phyloP scores from a whole-genome alignment of 2,113 vertebrate species.

The Malurus cyaneus region DNA sequence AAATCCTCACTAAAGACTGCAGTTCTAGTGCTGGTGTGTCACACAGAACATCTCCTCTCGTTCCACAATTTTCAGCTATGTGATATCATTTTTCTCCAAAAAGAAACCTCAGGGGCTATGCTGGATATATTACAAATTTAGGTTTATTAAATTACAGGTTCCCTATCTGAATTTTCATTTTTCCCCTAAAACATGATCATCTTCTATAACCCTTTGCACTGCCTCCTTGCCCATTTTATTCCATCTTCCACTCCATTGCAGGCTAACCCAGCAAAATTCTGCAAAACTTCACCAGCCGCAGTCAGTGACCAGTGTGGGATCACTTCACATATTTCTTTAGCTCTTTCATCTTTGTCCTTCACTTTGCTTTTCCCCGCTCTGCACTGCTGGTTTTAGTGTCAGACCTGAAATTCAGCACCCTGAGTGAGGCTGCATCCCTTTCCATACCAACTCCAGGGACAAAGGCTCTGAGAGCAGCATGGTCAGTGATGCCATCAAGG shows the following conservation, averaged over 20 bases:
- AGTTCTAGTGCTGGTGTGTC: not conserved
- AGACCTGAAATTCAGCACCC: not conserved
- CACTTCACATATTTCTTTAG: not conserved
- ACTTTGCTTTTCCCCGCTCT: not conserved
- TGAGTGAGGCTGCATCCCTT: not conserved
- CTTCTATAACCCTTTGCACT: not conserved
- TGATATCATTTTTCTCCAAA: not conserved
- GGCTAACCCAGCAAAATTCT: not conserved
- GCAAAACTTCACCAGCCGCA: not conserved
- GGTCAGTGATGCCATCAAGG: not conserved
- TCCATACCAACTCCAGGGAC: not conserved
- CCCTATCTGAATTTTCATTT: not conserved
- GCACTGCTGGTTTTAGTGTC: not conserved
- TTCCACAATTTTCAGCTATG: not conserved
- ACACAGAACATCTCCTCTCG: not conserved
- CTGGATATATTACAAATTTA: not conserved
- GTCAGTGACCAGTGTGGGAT: not conserved
- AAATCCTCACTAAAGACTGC: not conserved
- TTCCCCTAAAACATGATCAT: not conserved
- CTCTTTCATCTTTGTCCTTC: not conserved
- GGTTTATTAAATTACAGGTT: not conserved
- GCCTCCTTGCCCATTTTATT: not conserved
- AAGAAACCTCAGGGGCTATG: not conserved
- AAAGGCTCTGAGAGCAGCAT: not conserved
- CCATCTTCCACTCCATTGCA: not conserved